Conservation (phyloP, 2,113 vertebrate genomes). For the Sinocyclocheilus rhinocerous region DNA sequence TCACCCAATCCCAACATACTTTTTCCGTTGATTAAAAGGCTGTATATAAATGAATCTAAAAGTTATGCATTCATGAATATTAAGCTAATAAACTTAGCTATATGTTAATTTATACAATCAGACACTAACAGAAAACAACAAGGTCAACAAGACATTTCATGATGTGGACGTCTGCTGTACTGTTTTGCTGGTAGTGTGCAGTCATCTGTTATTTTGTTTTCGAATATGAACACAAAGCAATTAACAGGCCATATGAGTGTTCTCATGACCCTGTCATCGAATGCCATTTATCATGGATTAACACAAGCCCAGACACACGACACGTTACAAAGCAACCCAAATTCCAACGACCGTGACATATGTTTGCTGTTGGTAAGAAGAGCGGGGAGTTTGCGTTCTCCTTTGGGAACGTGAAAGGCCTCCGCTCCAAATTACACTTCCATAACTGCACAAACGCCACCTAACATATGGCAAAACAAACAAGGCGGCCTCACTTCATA, state of each 20-base stretch:
- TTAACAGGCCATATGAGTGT: constrained; percentile 44
- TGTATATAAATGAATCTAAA: background rate
- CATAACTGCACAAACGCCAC: background rate
- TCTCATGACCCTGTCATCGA: constrained; percentile 50
- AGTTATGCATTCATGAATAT: background rate
- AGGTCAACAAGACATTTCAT: background rate
- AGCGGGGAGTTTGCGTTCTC: background rate
- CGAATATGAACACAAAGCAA: background rate
- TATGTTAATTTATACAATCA: background rate
- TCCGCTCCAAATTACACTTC: constrained; percentile 23
- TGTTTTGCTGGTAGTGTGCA: background rate
- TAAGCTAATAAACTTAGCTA: background rate
- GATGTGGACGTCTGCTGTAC: background rate
- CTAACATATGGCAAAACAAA: constrained; percentile 38
- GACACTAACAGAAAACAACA: background rate
- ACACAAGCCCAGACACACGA: constrained; percentile 31
- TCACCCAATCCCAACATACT: background rate
- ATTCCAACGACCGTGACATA: constrained; percentile 36
- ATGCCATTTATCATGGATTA: constrained; percentile 42
- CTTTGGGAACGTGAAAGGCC: background rate
- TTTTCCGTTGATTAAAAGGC: background rate
- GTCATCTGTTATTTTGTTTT: background rate
- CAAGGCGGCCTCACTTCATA: background rate
- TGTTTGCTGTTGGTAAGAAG: constrained; percentile 10
- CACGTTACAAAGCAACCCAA: constrained; percentile 31